These are phyloP conservation scores for Medauroidea extradentata DNA, from an alignment of 1,140 invertebrate species.

Conservation along the genomic window DNA sequence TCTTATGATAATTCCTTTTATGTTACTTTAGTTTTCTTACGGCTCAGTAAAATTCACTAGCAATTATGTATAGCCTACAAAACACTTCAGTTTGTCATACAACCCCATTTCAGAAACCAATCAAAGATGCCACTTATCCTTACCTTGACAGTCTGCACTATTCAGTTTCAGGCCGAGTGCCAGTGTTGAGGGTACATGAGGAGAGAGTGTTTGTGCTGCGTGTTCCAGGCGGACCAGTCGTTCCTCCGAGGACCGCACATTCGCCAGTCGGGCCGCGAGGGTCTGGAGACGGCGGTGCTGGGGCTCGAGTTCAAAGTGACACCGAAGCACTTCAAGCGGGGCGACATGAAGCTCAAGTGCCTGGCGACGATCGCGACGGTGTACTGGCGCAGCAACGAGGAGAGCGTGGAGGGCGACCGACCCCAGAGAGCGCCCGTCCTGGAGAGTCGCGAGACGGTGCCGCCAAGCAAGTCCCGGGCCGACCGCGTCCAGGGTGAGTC, in stretches of 20 bases:
- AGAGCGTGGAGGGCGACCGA: slow-evolving; percentile 69
- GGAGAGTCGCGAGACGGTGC: slow-evolving; percentile 56
- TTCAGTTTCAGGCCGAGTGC: too few relatives aligned
- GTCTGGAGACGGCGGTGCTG: slow-evolving; percentile 65
- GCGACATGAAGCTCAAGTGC: slow-evolving; percentile 83
- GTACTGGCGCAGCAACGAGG: slow-evolving; percentile 77
- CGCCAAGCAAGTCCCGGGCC: slow-evolving; percentile 21
- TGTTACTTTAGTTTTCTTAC: too few relatives aligned
- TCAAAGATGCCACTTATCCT: too few relatives aligned
- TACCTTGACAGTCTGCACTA: too few relatives aligned
- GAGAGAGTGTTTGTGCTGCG: too few relatives aligned
- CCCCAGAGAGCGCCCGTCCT: slow-evolving; percentile 57
- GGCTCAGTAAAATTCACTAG: too few relatives aligned
- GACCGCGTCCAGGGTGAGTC: slow-evolving; percentile 15
- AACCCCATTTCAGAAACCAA: too few relatives aligned
- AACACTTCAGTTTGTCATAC: too few relatives aligned
- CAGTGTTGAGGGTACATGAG: too few relatives aligned
- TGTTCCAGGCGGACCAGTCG: slow-evolving; percentile 48
- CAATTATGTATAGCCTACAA: too few relatives aligned
- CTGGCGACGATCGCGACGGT: slow-evolving; percentile 78
- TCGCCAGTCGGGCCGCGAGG: slow-evolving; percentile 49
- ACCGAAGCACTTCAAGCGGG: slow-evolving; percentile 69
- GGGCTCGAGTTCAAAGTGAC: slow-evolving; percentile 66
- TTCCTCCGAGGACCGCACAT: slow-evolving; percentile 50
- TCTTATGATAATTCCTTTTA: too few relatives aligned